A percentile compares a stretch with the other conserved stretches of the same genome.
Evolutionary conservation across 1,140 invertebrate genomes (phyloP).

Genomic region (Drosophila subobscura): DNA sequence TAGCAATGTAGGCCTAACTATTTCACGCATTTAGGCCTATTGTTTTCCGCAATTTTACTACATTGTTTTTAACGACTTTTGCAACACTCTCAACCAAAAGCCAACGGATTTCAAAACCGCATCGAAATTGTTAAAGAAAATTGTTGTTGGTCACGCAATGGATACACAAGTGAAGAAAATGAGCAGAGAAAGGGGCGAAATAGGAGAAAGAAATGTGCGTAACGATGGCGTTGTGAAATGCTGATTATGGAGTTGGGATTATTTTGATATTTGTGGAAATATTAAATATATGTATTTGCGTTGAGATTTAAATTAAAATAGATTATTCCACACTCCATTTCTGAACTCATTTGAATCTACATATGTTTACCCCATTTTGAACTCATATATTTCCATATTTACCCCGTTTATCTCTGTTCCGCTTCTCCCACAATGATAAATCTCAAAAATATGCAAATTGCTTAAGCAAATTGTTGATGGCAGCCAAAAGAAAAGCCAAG

Average conservation of each 20-base stretch:
- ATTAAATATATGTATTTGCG: neutral
- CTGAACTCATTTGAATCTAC: neutral
- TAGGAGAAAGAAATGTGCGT: slow-evolving; percentile 57
- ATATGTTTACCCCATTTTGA: slow-evolving; percentile 25
- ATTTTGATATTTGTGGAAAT: neutral
- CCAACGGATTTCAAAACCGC: slow-evolving; percentile 58
- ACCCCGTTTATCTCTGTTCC: slow-evolving; percentile 32
- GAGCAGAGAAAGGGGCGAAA: slow-evolving; percentile 17
- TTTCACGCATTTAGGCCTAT: slow-evolving; percentile 34
- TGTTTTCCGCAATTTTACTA: slow-evolving; percentile 35
- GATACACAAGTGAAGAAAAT: slow-evolving; percentile 38
- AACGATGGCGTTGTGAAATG: slow-evolving; percentile 22
- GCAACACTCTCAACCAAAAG: slow-evolving; percentile 51
- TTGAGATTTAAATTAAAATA: too few species aligned
- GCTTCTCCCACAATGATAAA: slow-evolving; percentile 4
- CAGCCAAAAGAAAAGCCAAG: slow-evolving; percentile 7
- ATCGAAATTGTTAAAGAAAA: slow-evolving; percentile 57
- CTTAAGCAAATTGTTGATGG: slow-evolving; percentile 27
- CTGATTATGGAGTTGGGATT: neutral
- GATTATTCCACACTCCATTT: neutral
- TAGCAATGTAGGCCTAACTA: slow-evolving; percentile 27
- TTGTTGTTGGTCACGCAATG: slow-evolving; percentile 65
- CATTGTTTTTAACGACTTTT: slow-evolving; percentile 61
- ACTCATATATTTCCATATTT: slow-evolving; percentile 39
- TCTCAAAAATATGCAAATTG: slow-evolving; percentile 48